Evolutionary conservation across 2,888 invertebrate species (phyloP).

Genomic region (Scaptomyza parva): DNA sequence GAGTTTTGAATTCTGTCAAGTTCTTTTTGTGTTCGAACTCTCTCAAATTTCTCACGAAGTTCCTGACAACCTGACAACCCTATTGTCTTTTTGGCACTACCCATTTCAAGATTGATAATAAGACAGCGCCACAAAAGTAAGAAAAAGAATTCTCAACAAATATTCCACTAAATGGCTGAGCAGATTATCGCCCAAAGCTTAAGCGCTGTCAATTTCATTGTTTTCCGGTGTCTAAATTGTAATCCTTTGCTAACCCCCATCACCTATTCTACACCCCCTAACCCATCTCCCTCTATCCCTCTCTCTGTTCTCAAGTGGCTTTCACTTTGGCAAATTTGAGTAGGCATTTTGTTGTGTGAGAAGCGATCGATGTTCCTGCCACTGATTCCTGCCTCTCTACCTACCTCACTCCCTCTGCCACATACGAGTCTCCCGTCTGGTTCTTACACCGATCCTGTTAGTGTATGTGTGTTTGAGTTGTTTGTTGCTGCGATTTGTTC

Average conservation of each 20-base stretch:
- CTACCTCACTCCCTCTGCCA: conserved; percentile 42
- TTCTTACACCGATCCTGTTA: conserved; percentile 17
- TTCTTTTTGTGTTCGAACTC: too few species aligned
- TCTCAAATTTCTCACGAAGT: too few species aligned
- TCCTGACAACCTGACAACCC: conserved; percentile 27
- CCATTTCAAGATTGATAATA: conserved; percentile 56
- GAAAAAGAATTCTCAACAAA: conserved; percentile 61
- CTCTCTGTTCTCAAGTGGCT: conserved; percentile 25
- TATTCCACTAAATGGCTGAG: conserved; percentile 65
- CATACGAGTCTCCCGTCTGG: conserved; percentile 52
- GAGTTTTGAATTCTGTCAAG: not conserved
- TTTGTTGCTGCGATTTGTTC: conserved; percentile 59
- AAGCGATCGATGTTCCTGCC: conserved; percentile 30
- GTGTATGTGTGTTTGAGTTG: conserved; percentile 36
- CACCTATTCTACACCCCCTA: not conserved
- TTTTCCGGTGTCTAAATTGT: conserved; percentile 85
- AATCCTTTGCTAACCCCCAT: conserved; percentile 59
- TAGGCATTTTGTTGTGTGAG: conserved; percentile 46
- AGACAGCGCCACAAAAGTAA: conserved; percentile 44
- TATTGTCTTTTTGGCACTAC: not conserved
- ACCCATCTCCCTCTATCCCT: not conserved
- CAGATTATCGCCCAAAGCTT: conserved; percentile 76
- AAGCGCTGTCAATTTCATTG: conserved; percentile 83
- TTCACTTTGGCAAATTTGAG: conserved; percentile 68
- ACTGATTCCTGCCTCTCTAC: not conserved